Evolutionary conservation across 2,797 vertebrate genomes (phyloP).

Genomic region (Potorous gilbertii): DNA sequence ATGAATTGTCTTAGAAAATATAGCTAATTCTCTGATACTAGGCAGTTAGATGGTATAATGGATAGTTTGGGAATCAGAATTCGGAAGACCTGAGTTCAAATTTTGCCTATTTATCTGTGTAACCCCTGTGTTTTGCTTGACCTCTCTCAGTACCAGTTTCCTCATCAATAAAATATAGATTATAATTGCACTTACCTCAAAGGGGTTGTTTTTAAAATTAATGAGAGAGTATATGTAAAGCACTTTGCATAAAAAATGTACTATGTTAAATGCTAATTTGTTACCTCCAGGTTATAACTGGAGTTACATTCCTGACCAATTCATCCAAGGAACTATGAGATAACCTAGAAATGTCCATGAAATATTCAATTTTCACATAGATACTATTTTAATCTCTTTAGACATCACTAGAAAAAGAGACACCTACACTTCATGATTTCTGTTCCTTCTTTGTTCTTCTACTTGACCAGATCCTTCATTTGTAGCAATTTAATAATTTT

Average conservation of each 20-base stretch:
- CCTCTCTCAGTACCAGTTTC: neutral
- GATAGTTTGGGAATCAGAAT: neutral
- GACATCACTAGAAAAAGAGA: neutral
- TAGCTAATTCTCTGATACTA: neutral
- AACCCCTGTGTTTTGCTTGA: neutral
- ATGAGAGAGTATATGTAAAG: neutral
- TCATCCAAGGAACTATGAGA: conserved; percentile 8
- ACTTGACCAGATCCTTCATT: neutral
- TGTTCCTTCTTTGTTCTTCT: neutral
- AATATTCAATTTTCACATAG: neutral
- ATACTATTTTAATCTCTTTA: neutral
- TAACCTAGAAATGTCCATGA: conserved; percentile 28
- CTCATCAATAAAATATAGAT: neutral
- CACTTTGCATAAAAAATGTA: neutral
- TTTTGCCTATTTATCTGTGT: neutral
- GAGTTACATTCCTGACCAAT: neutral
- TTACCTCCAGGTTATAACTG: neutral
- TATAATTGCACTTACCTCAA: neutral
- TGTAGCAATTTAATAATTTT: neutral
- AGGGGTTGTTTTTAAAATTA: neutral
- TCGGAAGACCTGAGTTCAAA: neutral
- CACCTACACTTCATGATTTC: neutral
- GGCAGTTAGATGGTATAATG: neutral
- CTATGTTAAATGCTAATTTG: neutral
- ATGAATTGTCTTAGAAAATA: neutral